phyloP scores from a whole-genome alignment of 2,113 vertebrate genomes.

The Centrocercus urophasianus region DNA sequence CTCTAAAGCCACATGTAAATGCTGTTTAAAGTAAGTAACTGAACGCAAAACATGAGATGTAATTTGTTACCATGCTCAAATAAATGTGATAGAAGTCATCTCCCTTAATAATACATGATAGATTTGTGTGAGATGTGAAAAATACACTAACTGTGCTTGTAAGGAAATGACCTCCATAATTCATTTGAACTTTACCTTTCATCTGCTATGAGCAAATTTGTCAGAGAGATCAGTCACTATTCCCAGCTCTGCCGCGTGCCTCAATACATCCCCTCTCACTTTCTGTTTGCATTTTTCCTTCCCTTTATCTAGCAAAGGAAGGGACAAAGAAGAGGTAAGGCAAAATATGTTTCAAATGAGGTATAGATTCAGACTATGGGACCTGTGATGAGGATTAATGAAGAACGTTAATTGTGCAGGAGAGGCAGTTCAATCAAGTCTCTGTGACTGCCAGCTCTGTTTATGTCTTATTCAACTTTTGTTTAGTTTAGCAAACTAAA shows the following conservation, averaged over 20 bases:
- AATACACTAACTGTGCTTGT: not conserved
- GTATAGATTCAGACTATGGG: not conserved
- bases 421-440: not conserved
- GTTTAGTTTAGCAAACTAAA: not conserved
- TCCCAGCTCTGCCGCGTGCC: not conserved
- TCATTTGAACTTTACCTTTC: not conserved
- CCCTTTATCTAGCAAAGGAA: not conserved
- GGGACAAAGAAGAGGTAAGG: not conserved
- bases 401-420: not conserved
- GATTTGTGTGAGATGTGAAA: not conserved
- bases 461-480: not conserved
- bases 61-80: not conserved
- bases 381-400: not conserved
- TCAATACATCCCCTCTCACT: not conserved
- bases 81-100: not conserved
- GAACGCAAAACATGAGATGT: not conserved
- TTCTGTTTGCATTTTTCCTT: not conserved
- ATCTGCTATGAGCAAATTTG: not conserved
- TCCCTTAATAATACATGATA: not conserved
- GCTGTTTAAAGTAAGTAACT: not conserved
- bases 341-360: not conserved
- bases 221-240: not conserved
- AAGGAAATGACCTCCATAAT: not conserved
- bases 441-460: not conserved
- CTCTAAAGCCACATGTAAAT: not conserved